These are phyloP conservation scores for Danio aesculapii DNA, from an alignment of 2,797 vertebrate species.

Conservation along the genomic window DNA sequence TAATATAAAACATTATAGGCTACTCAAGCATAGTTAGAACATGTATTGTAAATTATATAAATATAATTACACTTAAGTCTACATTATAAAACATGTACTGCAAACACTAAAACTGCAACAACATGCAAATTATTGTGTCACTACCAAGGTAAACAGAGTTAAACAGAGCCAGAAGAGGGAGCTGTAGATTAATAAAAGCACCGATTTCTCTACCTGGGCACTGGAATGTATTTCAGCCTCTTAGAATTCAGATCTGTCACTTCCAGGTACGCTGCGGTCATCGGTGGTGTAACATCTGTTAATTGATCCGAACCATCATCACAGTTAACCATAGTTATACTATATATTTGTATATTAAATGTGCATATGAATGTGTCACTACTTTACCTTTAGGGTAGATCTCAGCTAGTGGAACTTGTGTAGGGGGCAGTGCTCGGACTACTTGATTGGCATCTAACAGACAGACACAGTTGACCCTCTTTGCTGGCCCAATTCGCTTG, in stretches of 20 bases:
- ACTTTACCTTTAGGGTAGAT: conserved; percentile 92
- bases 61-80: not conserved
- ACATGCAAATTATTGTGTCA: not conserved
- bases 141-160: not conserved
- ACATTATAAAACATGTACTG: not conserved
- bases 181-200: conserved; percentile 23
- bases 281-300: conserved; percentile 87
- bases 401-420: conserved; percentile 90
- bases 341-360: not conserved
- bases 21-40: not conserved
- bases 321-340: not conserved
- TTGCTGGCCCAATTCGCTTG: conserved; percentile 71
- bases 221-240: conserved; percentile 93
- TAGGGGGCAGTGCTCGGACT: conserved; percentile 86
- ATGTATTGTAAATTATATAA: not conserved
- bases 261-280: conserved; percentile 91
- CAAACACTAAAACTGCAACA: not conserved
- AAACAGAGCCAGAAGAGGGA: conserved; percentile 45
- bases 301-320: conserved; percentile 20
- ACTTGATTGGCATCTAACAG: conserved; percentile 90
- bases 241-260: conserved; percentile 94
- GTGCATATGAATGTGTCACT: not conserved
- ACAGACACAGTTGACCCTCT: conserved; percentile 85
- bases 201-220: conserved; percentile 85
- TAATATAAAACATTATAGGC: not conserved